These are phyloP conservation scores for Nymphalis urticae DNA, from an alignment of 2,888 invertebrate genomes.

Conservation along the genomic window DNA sequence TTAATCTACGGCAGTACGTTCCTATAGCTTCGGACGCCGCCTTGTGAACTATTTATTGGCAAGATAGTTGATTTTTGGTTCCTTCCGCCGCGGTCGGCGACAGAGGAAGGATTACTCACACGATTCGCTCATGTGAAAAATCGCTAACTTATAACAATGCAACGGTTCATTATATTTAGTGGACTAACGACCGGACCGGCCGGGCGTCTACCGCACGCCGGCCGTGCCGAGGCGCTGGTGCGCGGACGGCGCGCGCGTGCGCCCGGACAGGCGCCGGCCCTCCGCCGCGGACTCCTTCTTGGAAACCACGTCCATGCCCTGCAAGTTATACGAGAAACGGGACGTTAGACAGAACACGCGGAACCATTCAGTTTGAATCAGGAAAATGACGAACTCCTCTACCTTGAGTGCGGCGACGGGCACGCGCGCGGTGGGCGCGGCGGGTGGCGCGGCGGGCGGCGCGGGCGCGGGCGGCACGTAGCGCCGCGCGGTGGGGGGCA, in stretches of 20 bases:
- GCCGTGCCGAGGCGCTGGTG: conserved; percentile 62
- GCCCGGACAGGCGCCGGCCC: conserved; percentile 64
- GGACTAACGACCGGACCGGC: conserved; percentile 6
- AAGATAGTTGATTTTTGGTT: not conserved
- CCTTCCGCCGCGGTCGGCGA: not conserved
- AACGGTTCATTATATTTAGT: conserved; percentile 22
- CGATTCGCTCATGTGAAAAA: not conserved
- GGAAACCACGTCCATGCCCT: conserved; percentile 51
- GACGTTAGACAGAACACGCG: too few relatives aligned
- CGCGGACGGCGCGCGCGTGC: conserved; percentile 53
- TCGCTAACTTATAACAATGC: conserved; percentile 13
- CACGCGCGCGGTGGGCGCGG: conserved; percentile 25
- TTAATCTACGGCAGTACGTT: not conserved
- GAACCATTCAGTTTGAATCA: too few relatives aligned
- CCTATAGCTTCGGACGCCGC: not conserved
- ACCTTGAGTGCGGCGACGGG: not conserved
- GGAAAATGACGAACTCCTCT: too few relatives aligned
- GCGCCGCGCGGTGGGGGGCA: conserved; percentile 87
- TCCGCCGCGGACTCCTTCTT: conserved; percentile 74
- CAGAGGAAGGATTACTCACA: not conserved
- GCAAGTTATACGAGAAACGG: conserved; percentile 30
- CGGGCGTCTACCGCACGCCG: conserved; percentile 55
- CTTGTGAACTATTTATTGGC: not conserved
- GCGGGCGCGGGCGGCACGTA: conserved; percentile 86
- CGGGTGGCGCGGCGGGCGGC: conserved; percentile 53